A percentile compares a stretch with the other conserved stretches of the same genome.
Conservation (phyloP, 2,113 vertebrate species). For the Atlantisia rogersi region DNA sequence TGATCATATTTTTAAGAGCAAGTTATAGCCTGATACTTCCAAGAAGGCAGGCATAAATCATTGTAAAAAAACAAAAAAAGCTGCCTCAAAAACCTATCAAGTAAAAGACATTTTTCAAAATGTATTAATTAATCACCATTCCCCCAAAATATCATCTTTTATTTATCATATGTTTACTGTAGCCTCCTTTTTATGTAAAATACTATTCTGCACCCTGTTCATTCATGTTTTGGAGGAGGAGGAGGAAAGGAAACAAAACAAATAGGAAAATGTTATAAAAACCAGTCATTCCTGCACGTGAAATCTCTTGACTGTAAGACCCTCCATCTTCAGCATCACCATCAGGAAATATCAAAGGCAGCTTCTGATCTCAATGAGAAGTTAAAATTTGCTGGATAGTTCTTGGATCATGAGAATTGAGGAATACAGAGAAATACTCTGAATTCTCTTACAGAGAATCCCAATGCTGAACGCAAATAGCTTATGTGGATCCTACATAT, state of each 20-base stretch:
- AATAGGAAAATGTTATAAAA: background rate
- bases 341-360: background rate
- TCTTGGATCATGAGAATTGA: background rate
- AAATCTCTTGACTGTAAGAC: background rate
- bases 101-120: background rate
- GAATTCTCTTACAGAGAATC: background rate
- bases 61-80: background rate
- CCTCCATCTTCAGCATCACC: background rate
- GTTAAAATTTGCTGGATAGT: background rate
- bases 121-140: background rate
- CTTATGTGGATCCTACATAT: background rate
- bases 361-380: background rate
- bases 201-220: background rate
- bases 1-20: background rate
- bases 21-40: background rate
- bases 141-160: background rate
- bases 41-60: background rate
- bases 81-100: background rate
- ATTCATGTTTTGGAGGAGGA: background rate
- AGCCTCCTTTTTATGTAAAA: background rate
- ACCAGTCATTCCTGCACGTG: background rate
- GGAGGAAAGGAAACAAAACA: background rate
- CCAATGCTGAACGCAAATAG: background rate
- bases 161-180: background rate
- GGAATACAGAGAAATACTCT: background rate